These are phyloP conservation scores for Synaphobranchus kaupii DNA, from an alignment of 2,797 vertebrate genomes.

Conservation along the genomic window DNA sequence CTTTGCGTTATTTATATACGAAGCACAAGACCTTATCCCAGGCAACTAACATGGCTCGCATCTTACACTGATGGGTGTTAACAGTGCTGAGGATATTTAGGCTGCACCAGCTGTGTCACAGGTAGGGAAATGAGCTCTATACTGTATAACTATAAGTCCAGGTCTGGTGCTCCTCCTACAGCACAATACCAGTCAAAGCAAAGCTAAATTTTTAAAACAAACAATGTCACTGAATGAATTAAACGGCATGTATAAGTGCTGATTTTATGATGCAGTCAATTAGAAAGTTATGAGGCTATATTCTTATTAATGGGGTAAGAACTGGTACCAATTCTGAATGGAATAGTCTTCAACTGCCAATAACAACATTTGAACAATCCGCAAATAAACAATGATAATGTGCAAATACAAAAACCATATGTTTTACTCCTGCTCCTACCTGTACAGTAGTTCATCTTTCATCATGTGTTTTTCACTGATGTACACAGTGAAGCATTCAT, in stretches of 20 bases:
- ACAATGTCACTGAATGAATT: background rate
- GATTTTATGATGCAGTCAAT: background rate
- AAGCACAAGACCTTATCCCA: background rate
- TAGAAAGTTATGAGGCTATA: background rate
- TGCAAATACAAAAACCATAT: background rate
- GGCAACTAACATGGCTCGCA: background rate
- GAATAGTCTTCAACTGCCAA: background rate
- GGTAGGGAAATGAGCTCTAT: background rate
- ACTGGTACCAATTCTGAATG: background rate
- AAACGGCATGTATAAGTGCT: background rate
- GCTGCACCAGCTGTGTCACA: background rate
- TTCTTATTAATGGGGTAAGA: background rate
- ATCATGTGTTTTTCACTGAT: background rate
- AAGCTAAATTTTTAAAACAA: background rate
- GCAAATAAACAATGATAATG: conserved; percentile 4
- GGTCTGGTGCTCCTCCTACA: background rate
- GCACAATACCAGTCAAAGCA: background rate
- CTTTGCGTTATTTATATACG: background rate
- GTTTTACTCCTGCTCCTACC: background rate
- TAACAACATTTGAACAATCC: conserved; percentile 8
- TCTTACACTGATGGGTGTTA: background rate
- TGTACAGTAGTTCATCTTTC: conserved; percentile 19
- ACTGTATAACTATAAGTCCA: background rate
- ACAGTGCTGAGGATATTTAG: background rate
- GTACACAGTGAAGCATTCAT: background rate